Evolutionary conservation across 2,113 vertebrate genomes (phyloP), one percentile per base, ranked within the genome.

Genomic region (Poeciliopsis turrubarensis): DNA sequence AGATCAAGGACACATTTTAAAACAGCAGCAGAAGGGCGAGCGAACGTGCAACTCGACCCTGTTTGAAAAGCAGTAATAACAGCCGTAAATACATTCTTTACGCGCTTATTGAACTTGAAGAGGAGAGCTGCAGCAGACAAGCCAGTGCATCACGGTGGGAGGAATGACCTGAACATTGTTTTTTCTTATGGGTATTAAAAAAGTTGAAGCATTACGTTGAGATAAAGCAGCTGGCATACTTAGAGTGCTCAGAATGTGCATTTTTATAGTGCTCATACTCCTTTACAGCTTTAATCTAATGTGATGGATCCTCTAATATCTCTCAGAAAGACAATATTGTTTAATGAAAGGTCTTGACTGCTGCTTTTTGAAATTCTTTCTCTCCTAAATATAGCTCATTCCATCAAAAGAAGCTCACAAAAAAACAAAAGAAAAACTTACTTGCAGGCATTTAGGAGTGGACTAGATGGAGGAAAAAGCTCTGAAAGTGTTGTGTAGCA

Each of bases 401-500:
- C 2, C 26, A 4, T 47, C 26, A 15, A 34, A 31, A 57, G 12
- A 13, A 54, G 19, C 0, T 39, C 25, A 57, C n/a, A 57, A 10
- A 57, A 54, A n/a, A 54, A 51, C 5, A 5, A n/a, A 51, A 60
- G 3, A 26, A 62, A 63, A 85, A 87, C 94, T 68, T 83, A 99
- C 98, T 95, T 97, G 97, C 97, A 98, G 41, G 97, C 96, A 74
- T 88, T 91, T 19, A 98, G 95, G 68, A 99, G 96, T 1, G 96
- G 95, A 80, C 72, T 81, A 0, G 97, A 97, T 11, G 96, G 94
- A 79, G 98, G 97, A 80, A 99, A 96, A 82, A 99, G 96, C 86
- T 96, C 93, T 19, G 95, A 82, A 66, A 99, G 94, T 0, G 97
- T 99, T 0, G 95, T 96, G 39, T 99, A 99, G 92, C 98, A 99